Evolutionary conservation across 35 echinoderm and acorn worm genomes (phyloP), one percentile per base, ranked within the genome.

Genomic region (Hemicentrotus pulcherrimus): DNA sequence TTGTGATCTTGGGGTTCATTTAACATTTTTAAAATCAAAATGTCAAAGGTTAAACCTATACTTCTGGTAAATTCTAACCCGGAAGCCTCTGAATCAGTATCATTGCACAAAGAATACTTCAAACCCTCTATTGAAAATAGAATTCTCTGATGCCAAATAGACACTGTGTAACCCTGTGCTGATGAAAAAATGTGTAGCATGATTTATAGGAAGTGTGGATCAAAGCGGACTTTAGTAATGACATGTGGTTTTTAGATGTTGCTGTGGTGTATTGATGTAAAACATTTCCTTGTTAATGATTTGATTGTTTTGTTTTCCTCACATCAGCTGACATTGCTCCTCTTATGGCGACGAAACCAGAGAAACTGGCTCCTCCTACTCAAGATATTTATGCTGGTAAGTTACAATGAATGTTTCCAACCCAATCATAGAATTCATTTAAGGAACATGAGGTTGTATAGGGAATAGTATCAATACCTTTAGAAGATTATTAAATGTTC

Each of bases 331-430:
- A 96, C 15, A 61, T 96, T 58, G 88, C 47, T 32, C 91, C 96
- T 16, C 28, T 94, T 32, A 46, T 94, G 1, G 86, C 70, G 41
- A 41, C 35, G 3, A 94, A 88, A 47, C 58, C 61, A 94, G 97
- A 97, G 91, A 97, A 97, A 85, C 47, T 94, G 31, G 95, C 97
- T 15, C 94, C 97, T 59, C 94, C 97, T 41, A 97, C 96, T 33
- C 97, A 97, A 86, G 97, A 97, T 46, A 97, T 97, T 32, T 97
- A 95, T 96, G 97, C 97, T 70, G 97, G 97, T 97, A 45, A 94
- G 97, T 95, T 90, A n/a, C 65, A 78, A n/a, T n/a, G 4, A 24
- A 28, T 28, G 28, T 78, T 78, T n/a, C n/a, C 65, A 78, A 78
- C 52, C 11, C 52, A 59, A 59, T 59, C 52, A 59, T 10, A 59